Conservation (phyloP, 2,113 vertebrate genomes). For the Balaeniceps rex region DNA sequence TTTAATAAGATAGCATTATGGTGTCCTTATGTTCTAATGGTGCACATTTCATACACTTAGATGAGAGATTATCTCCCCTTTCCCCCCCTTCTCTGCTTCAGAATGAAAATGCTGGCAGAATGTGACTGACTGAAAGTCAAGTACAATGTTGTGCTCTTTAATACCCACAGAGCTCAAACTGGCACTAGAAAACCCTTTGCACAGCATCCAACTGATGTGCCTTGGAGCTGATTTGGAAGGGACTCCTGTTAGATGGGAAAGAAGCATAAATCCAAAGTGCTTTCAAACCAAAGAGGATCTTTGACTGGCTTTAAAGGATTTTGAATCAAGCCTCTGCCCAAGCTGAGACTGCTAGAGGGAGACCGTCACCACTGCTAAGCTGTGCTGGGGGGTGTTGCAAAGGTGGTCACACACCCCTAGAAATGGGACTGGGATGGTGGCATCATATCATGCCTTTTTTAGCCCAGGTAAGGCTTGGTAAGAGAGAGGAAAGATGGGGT, state of each 20-base stretch:
- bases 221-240: conserved; percentile 7
- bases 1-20: conserved; percentile 15
- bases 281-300: conserved; percentile 1
- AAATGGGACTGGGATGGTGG: neutral
- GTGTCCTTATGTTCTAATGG: neutral
- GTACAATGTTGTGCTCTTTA: neutral
- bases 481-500: neutral
- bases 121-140: neutral
- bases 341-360: neutral
- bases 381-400: fast-evolving
- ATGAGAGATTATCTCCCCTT: neutral
- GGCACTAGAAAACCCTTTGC: neutral
- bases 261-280: neutral
- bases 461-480: neutral
- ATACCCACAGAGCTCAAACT: neutral
- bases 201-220: neutral
- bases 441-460: neutral
- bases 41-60: neutral
- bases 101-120: neutral
- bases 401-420: neutral
- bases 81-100: neutral
- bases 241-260: neutral
- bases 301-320: neutral
- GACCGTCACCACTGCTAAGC: neutral
- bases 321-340: neutral